Base-by-base conservation (phyloP, 1,140 invertebrate genomes). In the Aethina tumida region DNA sequence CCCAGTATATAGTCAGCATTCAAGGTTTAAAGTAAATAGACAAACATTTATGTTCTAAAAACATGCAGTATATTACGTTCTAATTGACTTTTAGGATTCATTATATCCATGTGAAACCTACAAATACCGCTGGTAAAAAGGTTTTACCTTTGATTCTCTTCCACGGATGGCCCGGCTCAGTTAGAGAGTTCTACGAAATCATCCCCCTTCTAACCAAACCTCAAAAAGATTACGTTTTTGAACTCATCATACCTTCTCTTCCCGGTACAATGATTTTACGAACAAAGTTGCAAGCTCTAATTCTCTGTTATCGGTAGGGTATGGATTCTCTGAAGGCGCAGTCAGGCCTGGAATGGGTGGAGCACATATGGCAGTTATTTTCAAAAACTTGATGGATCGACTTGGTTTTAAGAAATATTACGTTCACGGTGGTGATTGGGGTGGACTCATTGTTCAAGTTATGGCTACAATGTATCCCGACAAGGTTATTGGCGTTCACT, bases 91-190 rank as follows among this genome's bases (percentile, higher is more conserved):
- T n/a, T n/a, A n/a, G n/a, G n/a, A 74, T 90, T 29, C 84, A 90
- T 58, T 87, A 74, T 49, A 68, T 84, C 8, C 75, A 77, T 41
- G 69, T 70, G 0, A 80, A 75, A 45, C 70, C 72, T 52, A 66
- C 73, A 64, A 65, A 69, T 2, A 44, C 56, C 50, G 44, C 58
- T 10, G 19, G 29, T 9, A 21, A 26, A 1, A 67, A 67, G 56
- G 69, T 89, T 1, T 43, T 81, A 3, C 84, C 85, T 0, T 29
- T 91, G 14, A 49, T 94, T 0, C 17, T 95, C 1, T 51, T 88
- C 2, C 90, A 96, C 53, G 91, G 91, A 13, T 96, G 90, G 91
- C 91, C 92, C 2, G 88, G 90, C 16, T 86, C 83, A 0, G 69
- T 93, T 2, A 66, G 81, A 5, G 87, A 95, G 59, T 94, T 92